A percentile compares a stretch with the other conserved stretches of the same genome.
Conservation (phyloP, 2,797 vertebrate genomes). For the Enteromius fasciolatus region DNA sequence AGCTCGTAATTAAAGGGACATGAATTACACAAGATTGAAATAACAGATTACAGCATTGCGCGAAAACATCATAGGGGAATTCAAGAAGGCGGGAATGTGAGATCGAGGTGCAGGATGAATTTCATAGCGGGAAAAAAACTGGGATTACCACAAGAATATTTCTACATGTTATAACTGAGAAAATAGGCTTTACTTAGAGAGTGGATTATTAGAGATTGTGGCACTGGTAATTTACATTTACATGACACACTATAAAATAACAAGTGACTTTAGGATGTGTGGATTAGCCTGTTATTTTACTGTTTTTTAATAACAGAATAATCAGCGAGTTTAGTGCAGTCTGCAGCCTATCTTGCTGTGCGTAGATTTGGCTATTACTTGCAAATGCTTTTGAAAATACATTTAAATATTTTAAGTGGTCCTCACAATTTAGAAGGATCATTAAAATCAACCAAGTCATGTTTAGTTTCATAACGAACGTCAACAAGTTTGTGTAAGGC, state of each 20-base stretch:
- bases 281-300: constrained; percentile 8
- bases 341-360: neutral
- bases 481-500: neutral
- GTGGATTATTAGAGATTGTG: neutral
- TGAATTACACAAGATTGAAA: constrained; percentile 35
- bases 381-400: neutral
- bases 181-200: neutral
- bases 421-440: neutral
- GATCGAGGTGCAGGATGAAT: neutral
- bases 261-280: neutral
- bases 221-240: neutral
- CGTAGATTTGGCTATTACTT: neutral
- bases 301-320: neutral
- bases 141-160: neutral
- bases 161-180: neutral
- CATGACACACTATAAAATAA: neutral
- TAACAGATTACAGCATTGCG: constrained; percentile 21
- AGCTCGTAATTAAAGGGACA: constrained; percentile 33
- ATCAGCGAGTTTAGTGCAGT: neutral
- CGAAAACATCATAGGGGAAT: constrained; percentile 17
- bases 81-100: constrained; percentile 14
- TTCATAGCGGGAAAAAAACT: neutral
- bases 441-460: neutral
- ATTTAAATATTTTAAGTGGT: neutral
- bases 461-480: neutral